These are phyloP conservation scores for Drosophila ercepeae DNA, from an alignment of 1,140 invertebrate species.

Conservation along the genomic window DNA sequence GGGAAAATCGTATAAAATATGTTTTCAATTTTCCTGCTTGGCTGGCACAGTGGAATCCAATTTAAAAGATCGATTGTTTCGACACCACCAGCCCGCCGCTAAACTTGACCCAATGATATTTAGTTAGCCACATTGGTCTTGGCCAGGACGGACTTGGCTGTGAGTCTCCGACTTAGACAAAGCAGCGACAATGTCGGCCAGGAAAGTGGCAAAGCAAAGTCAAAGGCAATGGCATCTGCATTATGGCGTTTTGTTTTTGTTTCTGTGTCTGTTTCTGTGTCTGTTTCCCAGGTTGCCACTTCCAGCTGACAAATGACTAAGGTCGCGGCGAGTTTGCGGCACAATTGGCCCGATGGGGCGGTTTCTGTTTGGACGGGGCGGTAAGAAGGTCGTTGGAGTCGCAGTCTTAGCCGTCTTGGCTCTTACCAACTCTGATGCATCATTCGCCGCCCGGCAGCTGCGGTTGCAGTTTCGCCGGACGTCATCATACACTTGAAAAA, in stretches of 20 bases:
- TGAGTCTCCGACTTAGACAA: conserved; percentile 9
- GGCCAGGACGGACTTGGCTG: not conserved
- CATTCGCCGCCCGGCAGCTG: conserved; percentile 30
- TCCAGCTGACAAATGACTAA: conserved; percentile 78
- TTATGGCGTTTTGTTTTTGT: conserved; percentile 11
- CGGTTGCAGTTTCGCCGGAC: conserved; percentile 25
- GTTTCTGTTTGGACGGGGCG: conserved; percentile 71
- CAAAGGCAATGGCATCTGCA: conserved; percentile 43
- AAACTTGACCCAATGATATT: conserved; percentile 82
- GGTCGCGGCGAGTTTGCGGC: conserved; percentile 60
- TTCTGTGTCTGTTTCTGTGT: conserved; percentile 17
- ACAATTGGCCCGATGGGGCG: conserved; percentile 64
- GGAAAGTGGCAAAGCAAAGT: conserved; percentile 61
- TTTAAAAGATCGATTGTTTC: conserved; percentile 69
- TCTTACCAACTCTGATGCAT: conserved; percentile 41
- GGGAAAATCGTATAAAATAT: conserved; percentile 60
- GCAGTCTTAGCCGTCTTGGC: conserved; percentile 31
- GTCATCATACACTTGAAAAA: not conserved
- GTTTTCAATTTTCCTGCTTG: conserved; percentile 60
- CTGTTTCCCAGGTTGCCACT: conserved; percentile 49
- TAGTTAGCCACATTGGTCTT: conserved; percentile 47
- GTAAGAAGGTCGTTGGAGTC: conserved; percentile 71
- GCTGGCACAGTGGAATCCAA: conserved; percentile 37
- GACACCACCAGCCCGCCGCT: conserved; percentile 19
- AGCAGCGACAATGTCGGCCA: conserved; percentile 33